Evolutionary conservation across 2,113 vertebrate species (phyloP).

Genomic region (Naja naja): DNA sequence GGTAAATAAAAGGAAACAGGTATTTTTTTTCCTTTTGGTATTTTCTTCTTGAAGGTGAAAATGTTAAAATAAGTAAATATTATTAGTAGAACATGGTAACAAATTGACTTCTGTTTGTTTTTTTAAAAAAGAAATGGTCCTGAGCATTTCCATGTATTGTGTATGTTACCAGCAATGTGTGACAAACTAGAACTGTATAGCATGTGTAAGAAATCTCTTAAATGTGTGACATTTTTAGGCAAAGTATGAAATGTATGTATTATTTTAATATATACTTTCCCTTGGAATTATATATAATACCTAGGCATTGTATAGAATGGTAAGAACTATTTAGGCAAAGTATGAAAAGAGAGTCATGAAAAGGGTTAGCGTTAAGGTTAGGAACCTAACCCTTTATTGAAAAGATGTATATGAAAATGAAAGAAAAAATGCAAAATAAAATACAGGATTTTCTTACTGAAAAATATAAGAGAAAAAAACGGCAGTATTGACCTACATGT

Average conservation of each 20-base stretch:
- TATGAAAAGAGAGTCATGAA: background rate
- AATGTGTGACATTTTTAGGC: background rate
- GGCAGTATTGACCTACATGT: background rate
- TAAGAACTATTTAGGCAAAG: background rate
- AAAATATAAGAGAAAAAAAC: background rate
- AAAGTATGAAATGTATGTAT: background rate
- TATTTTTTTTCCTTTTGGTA: background rate
- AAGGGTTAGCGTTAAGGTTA: background rate
- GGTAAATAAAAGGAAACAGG: conserved; percentile 60
- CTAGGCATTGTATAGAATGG: background rate
- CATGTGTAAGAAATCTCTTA: background rate
- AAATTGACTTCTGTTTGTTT: conserved; percentile 5
- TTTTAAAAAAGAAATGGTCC: background rate
- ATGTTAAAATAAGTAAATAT: conserved; percentile 44
- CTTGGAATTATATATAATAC: background rate
- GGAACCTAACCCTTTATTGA: background rate
- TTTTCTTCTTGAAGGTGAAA: conserved; percentile 32
- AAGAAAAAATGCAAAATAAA: background rate
- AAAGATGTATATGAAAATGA: background rate
- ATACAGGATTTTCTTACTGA: background rate
- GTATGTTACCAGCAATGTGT: background rate
- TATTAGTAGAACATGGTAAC: conserved; percentile 6
- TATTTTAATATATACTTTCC: background rate
- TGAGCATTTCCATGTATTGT: background rate
- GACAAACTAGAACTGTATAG: background rate